Conservation (phyloP, 2,888 invertebrate genomes). For the Sphecodes monilicornis region DNA sequence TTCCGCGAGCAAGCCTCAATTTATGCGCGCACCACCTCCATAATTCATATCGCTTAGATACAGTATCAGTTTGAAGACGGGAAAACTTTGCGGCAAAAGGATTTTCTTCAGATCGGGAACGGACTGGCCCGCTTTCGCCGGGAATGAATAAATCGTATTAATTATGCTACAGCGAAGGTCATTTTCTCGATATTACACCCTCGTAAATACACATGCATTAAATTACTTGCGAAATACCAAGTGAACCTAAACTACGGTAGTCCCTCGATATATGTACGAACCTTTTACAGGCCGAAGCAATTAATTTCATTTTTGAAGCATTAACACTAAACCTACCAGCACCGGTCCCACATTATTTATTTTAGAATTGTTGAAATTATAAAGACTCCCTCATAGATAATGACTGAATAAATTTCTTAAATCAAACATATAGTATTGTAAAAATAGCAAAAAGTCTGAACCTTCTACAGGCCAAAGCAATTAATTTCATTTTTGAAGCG, state of each 20-base stretch:
- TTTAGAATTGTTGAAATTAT: too few relatives aligned
- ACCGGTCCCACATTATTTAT: too few relatives aligned
- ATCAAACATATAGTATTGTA: too few relatives aligned
- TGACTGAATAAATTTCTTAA: too few relatives aligned
- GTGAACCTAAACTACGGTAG: background rate
- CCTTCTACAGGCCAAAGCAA: too few relatives aligned
- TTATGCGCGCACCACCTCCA: slow-evolving; percentile 70
- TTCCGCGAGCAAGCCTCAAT: slow-evolving; percentile 70
- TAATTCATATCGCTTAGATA: slow-evolving; percentile 69
- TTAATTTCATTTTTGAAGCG: too few relatives aligned
- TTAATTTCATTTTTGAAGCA: too few relatives aligned
- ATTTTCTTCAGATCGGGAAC: slow-evolving; percentile 19
- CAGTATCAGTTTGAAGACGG: slow-evolving; percentile 57
- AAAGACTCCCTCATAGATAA: too few relatives aligned
- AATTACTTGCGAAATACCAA: background rate
- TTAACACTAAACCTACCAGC: too few relatives aligned
- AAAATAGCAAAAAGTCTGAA: too few relatives aligned
- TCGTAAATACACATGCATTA: background rate
- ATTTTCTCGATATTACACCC: background rate
- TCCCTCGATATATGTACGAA: too few relatives aligned
- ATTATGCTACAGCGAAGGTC: slow-evolving; percentile 17
- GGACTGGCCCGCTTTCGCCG: slow-evolving; percentile 41
- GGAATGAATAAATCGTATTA: slow-evolving; percentile 14
- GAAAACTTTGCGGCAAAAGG: slow-evolving; percentile 28
- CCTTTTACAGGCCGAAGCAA: too few relatives aligned